Evolutionary conservation across 1,140 invertebrate species (phyloP), one percentile per base, ranked within the genome.

Genomic region (Druon quercuslanigerum): DNA sequence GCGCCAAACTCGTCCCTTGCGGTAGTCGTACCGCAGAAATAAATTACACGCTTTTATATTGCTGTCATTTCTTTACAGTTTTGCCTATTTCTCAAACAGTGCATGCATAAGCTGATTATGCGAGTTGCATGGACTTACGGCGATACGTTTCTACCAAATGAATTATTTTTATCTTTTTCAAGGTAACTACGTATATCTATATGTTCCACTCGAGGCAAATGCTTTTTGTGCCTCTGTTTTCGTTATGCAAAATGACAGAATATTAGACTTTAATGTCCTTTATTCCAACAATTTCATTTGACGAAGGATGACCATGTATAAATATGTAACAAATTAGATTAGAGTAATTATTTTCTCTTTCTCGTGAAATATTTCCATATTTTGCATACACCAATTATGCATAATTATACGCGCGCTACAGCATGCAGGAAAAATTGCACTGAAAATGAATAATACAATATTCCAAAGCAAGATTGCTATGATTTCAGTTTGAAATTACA

Each of bases 1-100:
- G 74, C 50, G 87, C 87, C 87, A 88, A 86, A 85, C 83, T 81
- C 80, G 84, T 84, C 76, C 75, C 60, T 66, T 66, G 60, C 60
- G 60, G 60, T 66, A 33, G 60, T 66, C 60, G 60, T 66, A 66
- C 60, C 60, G 60, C 60, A 66, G 60, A 66, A 66, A 66, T 66
- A 40, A 66, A 66, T 66, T 66, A 66, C 60, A 7, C 46, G 19
- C n/a, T 72, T 72, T 72, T 72, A 51, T 72, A 72, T 72, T 50
- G 50, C 50, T 51, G 46, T 51, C 50, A 72, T 72, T 72, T 72
- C 46, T 72, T 51, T n/a, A 3, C 12, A 50, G 46, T 72, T 51
- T 72, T 72, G 19, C 52, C 16, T 14, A 72, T 51, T 72, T 72
- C 50, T 72, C 19, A 51, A 17, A 17, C 19, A 40, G 46, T 51